phyloP scores from a whole-genome alignment of 2,113 vertebrate species.

The Sinosuthora webbiana region DNA sequence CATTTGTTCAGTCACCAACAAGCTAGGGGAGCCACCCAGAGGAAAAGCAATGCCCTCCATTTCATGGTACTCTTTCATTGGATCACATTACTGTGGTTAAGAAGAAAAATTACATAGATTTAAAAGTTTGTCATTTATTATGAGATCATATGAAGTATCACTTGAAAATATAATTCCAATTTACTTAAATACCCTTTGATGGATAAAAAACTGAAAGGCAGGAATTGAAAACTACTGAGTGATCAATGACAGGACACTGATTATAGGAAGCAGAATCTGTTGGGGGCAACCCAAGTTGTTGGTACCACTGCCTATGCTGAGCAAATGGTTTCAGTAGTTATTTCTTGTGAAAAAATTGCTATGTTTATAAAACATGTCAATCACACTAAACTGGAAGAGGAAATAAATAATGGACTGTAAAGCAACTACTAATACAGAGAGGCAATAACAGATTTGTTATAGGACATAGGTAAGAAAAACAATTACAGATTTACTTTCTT shows the following conservation, averaged over 20 bases:
- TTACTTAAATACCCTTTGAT: not conserved
- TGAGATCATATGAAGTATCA: not conserved
- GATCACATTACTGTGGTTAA: not conserved
- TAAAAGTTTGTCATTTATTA: not conserved
- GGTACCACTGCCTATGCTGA: not conserved
- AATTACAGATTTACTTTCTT: not conserved
- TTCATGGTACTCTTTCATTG: not conserved
- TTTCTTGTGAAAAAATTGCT: not conserved
- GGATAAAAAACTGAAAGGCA: not conserved
- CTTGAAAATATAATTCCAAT: not conserved
- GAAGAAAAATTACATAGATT: not conserved
- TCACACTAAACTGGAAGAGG: not conserved
- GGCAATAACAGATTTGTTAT: not conserved
- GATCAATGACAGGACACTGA: not conserved
- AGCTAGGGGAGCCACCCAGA: not conserved
- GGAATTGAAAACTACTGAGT: not conserved
- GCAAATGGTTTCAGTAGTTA: not conserved
- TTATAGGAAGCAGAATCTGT: not conserved
- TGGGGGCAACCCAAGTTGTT: not conserved
- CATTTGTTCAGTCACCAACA: not conserved
- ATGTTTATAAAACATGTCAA: fast-evolving
- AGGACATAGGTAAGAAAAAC: not conserved
- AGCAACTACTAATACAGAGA: not conserved
- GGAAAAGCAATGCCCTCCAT: not conserved
- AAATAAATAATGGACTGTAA: not conserved